phyloP scores from a whole-genome alignment of 2,888 invertebrate species.

The Zeuzera pyrina region DNA sequence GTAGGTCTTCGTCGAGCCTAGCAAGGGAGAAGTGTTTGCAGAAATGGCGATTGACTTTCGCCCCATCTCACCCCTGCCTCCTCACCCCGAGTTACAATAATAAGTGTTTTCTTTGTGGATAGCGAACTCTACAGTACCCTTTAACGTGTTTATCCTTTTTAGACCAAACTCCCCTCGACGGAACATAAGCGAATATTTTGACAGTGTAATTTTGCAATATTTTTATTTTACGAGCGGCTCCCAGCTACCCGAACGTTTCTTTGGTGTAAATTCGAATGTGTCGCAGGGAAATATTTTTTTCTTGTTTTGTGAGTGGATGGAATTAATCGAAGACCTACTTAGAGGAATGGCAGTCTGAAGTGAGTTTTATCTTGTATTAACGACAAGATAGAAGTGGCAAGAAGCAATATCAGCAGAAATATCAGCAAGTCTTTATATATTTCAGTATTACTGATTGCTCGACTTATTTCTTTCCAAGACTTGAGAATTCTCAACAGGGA shows the following conservation, averaged over 20 bases:
- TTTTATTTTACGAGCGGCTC: slow-evolving; percentile 11
- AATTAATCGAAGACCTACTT: too few species aligned
- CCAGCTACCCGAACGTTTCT: background rate
- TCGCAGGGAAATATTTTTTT: background rate
- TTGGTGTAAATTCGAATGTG: slow-evolving; percentile 1
- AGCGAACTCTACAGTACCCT: slow-evolving; percentile 47
- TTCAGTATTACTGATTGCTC: too few species aligned
- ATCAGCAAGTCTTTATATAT: too few species aligned
- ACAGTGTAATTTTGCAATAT: slow-evolving; percentile 12
- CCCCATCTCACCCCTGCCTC: slow-evolving; percentile 17
- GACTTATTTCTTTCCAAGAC: too few species aligned
- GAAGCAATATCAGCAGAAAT: too few species aligned
- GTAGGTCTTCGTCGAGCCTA: too few species aligned
- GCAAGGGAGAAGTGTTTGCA: too few species aligned
- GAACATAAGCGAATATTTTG: slow-evolving; percentile 10
- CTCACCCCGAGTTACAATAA: slow-evolving; percentile 40
- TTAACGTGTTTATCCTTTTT: slow-evolving; percentile 42
- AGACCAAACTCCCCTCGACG: slow-evolving; percentile 13
- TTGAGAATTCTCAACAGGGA: too few species aligned
- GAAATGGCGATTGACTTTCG: slow-evolving; percentile 12
- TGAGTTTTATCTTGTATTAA: too few species aligned
- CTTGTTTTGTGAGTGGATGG: too few species aligned
- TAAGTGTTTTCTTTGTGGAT: slow-evolving; percentile 70
- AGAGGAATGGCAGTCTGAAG: too few species aligned
- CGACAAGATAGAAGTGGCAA: too few species aligned